These are phyloP conservation scores for Synanthedon myopaeformis DNA, from an alignment of 2,888 invertebrate species.

Conservation along the genomic window DNA sequence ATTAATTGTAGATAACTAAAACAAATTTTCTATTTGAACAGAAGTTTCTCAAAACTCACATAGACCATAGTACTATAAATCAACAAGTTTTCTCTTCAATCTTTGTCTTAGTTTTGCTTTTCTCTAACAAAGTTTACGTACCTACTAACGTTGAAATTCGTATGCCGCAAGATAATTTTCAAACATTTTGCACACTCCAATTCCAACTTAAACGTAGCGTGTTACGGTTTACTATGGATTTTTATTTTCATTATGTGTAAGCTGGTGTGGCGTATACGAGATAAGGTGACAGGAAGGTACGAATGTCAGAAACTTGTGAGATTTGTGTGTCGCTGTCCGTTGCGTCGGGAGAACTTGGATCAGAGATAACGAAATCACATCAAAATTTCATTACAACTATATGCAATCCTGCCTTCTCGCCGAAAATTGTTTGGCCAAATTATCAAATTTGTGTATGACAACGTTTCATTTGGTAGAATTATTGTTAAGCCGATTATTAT, in stretches of 20 bases:
- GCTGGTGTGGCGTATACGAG: background rate
- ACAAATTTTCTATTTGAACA: no score
- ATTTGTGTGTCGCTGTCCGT: background rate
- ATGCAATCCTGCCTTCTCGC: no score
- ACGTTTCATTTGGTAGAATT: no score
- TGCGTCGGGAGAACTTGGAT: background rate
- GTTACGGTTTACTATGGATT: background rate
- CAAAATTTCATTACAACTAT: no score
- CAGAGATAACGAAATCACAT: background rate
- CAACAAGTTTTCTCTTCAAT: background rate
- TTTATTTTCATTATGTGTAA: background rate
- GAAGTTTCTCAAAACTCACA: background rate
- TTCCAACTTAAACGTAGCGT: background rate
- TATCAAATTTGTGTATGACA: no score
- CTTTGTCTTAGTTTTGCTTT: background rate
- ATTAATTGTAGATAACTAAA: no score
- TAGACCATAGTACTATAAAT: background rate
- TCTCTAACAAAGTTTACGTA: background rate
- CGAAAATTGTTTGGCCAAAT: no score
- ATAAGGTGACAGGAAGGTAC: background rate
- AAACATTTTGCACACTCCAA: no score
- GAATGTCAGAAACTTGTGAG: background rate
- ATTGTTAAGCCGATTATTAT: no score
- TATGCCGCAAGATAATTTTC: background rate
- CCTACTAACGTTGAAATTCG: background rate